Base-by-base conservation (phyloP, 2,888 invertebrate genomes). In the Unio delphinus region DNA sequence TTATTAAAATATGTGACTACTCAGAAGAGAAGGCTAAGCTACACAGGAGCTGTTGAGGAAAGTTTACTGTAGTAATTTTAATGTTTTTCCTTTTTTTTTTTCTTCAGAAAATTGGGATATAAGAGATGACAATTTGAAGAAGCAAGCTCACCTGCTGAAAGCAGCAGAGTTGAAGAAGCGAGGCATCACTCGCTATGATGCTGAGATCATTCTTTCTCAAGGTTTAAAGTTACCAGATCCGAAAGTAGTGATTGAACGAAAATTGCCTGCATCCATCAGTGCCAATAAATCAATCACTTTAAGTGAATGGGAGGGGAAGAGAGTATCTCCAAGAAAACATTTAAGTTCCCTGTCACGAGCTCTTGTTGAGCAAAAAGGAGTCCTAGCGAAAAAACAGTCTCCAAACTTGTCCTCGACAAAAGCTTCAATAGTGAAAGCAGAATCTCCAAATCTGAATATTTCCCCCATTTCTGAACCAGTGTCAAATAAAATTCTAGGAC, bases 101-200 rank as follows among this genome's bases (percentile, higher is more conserved):
- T 68, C 66, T 74, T 68, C 60, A 74, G 87, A 86, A 78, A 86
- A 84, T 64, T 88, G 88, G 89, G 86, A 87, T 74, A 78, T 79
- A 23, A 74, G 89, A 65, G 86, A 86, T 64, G 85, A 82, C 45
- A 88, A 89, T 72, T 72, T 89, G 60, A 82, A 87, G 72, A 86
- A 86, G 61, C 84, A 85, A 55, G 84, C 87, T 1, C 87, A 88
- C 71, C 80, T 89, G 28, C 73, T 89, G 68, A 87, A 81, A 55
- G 79, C 84, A 63, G 81, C 83, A 20, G 89, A 89, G 69, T 73
- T 89, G 26, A 89, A 87, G 70, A 75, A 81, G 57, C 78, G 89
- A 23, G 89, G 89, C 5, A 87, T 89, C 55, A 89, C 89, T 18
- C 76, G 87, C 11, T 89, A 88, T 68, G 88, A 89, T 83, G 89